Base-by-base conservation (phyloP, 2,888 invertebrate species). In the Quadroppia sp. region DNA sequence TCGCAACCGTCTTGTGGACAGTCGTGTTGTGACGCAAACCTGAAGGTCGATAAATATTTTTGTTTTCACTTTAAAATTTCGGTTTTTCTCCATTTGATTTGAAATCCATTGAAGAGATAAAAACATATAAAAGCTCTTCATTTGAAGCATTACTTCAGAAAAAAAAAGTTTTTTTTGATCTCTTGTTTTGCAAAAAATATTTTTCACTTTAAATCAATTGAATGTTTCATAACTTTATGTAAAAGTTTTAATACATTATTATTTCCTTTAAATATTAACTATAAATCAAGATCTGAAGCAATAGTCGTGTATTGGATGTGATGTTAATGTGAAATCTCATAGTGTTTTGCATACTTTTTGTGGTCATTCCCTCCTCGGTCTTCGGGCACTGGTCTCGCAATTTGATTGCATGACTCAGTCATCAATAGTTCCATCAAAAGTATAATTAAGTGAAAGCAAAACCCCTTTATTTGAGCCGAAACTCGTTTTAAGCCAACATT, bases 381-480 rank as follows among this genome's bases (percentile, higher is more conserved):
- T n/a, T n/a, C n/a, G n/a, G 11, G 45, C 15, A 15, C 45, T 45
- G 45, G 45, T 45, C 15, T 9, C 15, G 11, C 36, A 11, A 36
- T 11, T 17, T 17, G 45, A 45, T 15, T 45, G 45, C 45, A 45
- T 17, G 45, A 45, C 45, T 45, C 11, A 17, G 11, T 45, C 15
- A 13, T 17, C 15, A 15, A 9, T 17, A 45, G 6, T 17, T 13
- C 20, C 36, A 36, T 36, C 36, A 15, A 20, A 45, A 45, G 45
- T 45, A 11, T 69, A 69, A 69, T 45, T 69, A 69, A 69, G 69
- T 69, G 69, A 69, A 69, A 69, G 69, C 45, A 40, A 59, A 59
- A 13, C 6, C 4, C 17, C 32, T 4, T 32, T 59, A 32, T 20
- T 7, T 36, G 28, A 56, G 28, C 56, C 9, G 20, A 20, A 36